Percentiles rank a stretch among this genome's conserved stretches.
Evolutionary conservation across 2,113 vertebrate species (phyloP).

Genomic region (Emydura subglobosa): DNA sequence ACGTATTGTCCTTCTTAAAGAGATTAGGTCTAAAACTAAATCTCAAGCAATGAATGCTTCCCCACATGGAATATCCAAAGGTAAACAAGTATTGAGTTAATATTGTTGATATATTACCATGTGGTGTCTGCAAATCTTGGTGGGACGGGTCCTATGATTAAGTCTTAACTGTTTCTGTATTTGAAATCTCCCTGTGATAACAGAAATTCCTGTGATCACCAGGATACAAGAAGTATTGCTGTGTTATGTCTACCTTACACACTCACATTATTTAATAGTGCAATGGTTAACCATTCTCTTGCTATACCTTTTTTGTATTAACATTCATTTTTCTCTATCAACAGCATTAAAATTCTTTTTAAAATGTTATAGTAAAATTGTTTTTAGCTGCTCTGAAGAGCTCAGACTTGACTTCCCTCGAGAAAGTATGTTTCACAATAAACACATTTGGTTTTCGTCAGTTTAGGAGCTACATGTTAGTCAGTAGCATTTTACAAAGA

Average conservation of each 20-base stretch:
- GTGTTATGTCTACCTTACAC: neutral
- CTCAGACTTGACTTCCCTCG: neutral
- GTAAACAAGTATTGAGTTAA: neutral
- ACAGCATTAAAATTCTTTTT: neutral
- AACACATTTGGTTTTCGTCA: neutral
- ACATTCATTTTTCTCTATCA: neutral
- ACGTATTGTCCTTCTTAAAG: neutral
- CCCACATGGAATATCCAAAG: neutral
- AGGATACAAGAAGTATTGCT: neutral
- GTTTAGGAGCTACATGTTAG: neutral
- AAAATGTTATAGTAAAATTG: neutral
- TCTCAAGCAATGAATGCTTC: neutral
- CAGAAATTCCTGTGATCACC: neutral
- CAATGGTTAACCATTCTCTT: neutral
- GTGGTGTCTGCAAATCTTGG: neutral
- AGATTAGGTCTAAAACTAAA: neutral
- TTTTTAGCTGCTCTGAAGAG: neutral
- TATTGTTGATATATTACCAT: neutral
- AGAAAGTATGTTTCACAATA: neutral
- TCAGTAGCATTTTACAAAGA: neutral
- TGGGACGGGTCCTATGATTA: neutral
- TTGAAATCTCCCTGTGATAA: neutral
- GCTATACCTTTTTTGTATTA: neutral
- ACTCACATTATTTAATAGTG: neutral
- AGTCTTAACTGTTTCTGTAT: neutral